Evolutionary conservation across 2,113 vertebrate genomes (phyloP).

Genomic region (Corapipo altera): DNA sequence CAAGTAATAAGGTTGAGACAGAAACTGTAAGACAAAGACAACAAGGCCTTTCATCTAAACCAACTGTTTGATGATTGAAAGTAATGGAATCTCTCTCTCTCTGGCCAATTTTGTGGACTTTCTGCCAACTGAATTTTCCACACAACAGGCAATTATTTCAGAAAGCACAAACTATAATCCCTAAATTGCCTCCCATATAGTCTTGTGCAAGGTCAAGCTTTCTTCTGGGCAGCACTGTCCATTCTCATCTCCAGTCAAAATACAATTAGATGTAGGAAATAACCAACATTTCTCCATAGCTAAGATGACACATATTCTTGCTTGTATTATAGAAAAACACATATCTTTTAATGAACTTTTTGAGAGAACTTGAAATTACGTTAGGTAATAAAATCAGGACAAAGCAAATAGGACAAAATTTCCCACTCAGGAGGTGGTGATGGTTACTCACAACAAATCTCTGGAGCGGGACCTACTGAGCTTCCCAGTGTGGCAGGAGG

Average conservation of each 20-base stretch:
- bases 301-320: not conserved
- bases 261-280: not conserved
- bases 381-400: not conserved
- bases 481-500: not conserved
- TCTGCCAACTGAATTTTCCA: not conserved
- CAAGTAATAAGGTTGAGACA: not conserved
- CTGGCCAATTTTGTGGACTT: not conserved
- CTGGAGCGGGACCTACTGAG: not conserved
- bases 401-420: not conserved
- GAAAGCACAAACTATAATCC: conserved; percentile 2
- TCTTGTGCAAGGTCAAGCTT: not conserved
- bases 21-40: not conserved
- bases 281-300: not conserved
- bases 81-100: not conserved
- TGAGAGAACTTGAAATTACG: not conserved
- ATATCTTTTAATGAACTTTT: not conserved
- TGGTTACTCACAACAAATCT: not conserved
- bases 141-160: not conserved
- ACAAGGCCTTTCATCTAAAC: not conserved
- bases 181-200: not conserved
- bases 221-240: not conserved
- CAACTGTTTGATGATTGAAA: not conserved
- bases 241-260: not conserved
- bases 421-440: not conserved
- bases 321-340: not conserved